Conservation (phyloP, 2,113 vertebrate species). For the Bothrops jararaca region DNA sequence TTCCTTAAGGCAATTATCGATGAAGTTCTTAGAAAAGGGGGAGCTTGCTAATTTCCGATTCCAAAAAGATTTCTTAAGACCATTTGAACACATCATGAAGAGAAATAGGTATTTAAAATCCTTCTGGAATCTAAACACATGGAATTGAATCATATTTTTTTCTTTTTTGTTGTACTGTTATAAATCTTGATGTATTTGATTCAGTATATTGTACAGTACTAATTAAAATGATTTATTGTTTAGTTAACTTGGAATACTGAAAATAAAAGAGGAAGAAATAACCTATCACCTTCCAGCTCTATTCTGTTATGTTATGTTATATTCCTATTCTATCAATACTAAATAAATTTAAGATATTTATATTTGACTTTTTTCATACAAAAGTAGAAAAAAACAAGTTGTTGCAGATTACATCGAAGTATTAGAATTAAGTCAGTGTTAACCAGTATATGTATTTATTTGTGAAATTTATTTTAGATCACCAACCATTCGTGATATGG, state of each 20-base stretch:
- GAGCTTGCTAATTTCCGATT: constrained; percentile 98
- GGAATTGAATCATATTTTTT: neutral
- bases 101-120: constrained; percentile 85
- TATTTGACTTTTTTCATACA: neutral
- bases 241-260: neutral
- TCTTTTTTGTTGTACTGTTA: neutral
- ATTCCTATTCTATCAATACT: neutral
- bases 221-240: neutral
- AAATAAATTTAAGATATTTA: neutral
- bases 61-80: constrained; percentile 97
- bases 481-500: constrained; percentile 98
- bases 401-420: neutral
- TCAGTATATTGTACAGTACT: neutral
- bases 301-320: too few species aligned
- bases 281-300: neutral
- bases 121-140: neutral
- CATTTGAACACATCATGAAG: constrained; percentile 99
- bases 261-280: neutral
- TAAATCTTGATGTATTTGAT: neutral
- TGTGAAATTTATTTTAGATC: constrained; percentile 74
- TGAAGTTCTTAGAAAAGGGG: constrained; percentile 99
- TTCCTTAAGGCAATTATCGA: constrained; percentile 95
- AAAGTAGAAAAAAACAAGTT: neutral
- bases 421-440: neutral
- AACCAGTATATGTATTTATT: constrained; percentile 10